Conservation (phyloP, 1,140 invertebrate species). For the Anoplophora glabripennis region DNA sequence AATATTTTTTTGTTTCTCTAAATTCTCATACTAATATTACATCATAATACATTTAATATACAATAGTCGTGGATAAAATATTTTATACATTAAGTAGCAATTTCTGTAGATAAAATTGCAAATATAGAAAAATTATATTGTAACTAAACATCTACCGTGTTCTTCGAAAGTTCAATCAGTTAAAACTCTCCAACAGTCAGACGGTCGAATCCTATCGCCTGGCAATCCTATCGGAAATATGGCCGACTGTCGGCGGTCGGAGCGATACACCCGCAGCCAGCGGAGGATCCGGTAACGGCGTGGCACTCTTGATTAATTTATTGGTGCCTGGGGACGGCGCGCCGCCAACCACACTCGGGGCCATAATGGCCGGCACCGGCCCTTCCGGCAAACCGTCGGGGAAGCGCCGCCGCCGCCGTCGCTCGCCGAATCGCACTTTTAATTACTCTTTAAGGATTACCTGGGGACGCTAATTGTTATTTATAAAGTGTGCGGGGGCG, state of each 20-base stretch:
- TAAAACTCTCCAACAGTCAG: not conserved
- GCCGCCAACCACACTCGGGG: constrained; percentile 25
- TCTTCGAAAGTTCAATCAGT: too few relatives aligned
- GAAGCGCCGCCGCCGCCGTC: not conserved
- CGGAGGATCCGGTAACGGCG: not conserved
- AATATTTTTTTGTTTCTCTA: too few relatives aligned
- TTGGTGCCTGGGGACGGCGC: constrained; percentile 28
- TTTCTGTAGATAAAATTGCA: too few relatives aligned
- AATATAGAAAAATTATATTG: too few relatives aligned
- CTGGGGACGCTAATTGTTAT: constrained; percentile 11
- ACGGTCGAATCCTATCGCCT: not conserved
- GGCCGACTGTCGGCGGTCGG: constrained; percentile 5
- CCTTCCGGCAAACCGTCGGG: not conserved
- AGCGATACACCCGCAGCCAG: constrained; percentile 7
- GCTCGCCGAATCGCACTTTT: constrained; percentile 6
- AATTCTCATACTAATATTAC: too few relatives aligned
- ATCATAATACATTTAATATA: too few relatives aligned
- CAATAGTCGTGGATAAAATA: too few relatives aligned
- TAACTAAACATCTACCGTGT: too few relatives aligned
- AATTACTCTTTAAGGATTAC: constrained; percentile 29
- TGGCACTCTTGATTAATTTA: constrained; percentile 25
- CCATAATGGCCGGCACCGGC: constrained; percentile 28
- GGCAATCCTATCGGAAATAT: constrained; percentile 13
- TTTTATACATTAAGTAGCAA: too few relatives aligned
- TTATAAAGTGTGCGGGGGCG: not conserved